A percentile compares a stretch with the other conserved stretches of the same genome.
phyloP scores from a whole-genome alignment of 2,888 invertebrate species.

The Mimachlamys varia region DNA sequence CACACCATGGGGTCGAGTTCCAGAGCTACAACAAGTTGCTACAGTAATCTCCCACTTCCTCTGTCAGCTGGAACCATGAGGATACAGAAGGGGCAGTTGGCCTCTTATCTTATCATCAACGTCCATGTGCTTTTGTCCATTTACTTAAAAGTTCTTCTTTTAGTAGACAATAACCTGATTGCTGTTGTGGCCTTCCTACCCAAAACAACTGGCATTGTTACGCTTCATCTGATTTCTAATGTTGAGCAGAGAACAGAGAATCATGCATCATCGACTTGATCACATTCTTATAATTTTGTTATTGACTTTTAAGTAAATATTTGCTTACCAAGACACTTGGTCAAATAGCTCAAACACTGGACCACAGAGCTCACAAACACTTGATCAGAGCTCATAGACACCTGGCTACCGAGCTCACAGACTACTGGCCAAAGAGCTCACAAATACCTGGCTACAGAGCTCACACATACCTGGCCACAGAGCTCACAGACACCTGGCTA shows the following conservation, averaged over 20 bases:
- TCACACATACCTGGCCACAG: too few species aligned
- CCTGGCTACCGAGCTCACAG: too few species aligned
- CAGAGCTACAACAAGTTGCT: not conserved
- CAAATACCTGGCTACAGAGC: too few species aligned
- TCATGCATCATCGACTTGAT: not conserved
- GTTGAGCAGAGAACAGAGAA: not conserved
- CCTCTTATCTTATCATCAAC: constrained; percentile 1
- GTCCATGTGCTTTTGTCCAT: not conserved
- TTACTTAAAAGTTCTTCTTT: not conserved
- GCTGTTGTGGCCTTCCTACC: not conserved
- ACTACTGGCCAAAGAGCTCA: too few species aligned
- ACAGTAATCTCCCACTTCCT: not conserved
- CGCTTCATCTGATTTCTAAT: not conserved
- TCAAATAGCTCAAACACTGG: too few species aligned
- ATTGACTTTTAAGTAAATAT: not conserved
- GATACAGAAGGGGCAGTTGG: not conserved
- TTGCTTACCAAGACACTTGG: not conserved
- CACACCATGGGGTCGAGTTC: constrained; percentile 3
- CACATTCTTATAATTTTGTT: not conserved
- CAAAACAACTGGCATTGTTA: not conserved
- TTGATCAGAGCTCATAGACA: too few species aligned
- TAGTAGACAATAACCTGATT: not conserved
- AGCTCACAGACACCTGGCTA: too few species aligned
- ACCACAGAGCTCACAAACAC: too few species aligned
- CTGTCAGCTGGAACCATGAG: not conserved